Percentiles rank a stretch among this genome's conserved stretches.
Evolutionary conservation across 2,888 invertebrate species (phyloP).

Genomic region (Piscicola geometra): DNA sequence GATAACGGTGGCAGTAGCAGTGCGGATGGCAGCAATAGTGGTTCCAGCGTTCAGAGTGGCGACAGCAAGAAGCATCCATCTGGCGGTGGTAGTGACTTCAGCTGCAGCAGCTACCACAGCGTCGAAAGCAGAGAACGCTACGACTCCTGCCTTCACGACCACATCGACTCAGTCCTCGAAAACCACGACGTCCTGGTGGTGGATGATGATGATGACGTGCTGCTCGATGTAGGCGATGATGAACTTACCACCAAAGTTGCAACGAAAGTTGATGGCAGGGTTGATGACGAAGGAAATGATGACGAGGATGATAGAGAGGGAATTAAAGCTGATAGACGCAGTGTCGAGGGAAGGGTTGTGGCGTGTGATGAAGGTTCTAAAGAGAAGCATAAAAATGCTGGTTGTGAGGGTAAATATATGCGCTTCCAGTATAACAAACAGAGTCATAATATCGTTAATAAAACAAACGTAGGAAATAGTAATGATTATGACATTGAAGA

Average conservation of each 20-base stretch:
- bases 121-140: constrained; percentile 10
- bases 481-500: not conserved
- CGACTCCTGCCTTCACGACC: constrained; percentile 2
- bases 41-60: not conserved
- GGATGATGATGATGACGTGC: not conserved
- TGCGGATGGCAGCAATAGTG: not conserved
- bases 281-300: too few species aligned
- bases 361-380: too few species aligned
- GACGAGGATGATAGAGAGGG: too few species aligned
- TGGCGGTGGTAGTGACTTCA: not conserved
- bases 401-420: not conserved
- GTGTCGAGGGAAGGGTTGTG: too few species aligned
- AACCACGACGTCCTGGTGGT: not conserved
- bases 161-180: constrained; percentile 4
- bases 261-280: too few species aligned
- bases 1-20: not conserved
- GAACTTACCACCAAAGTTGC: too few species aligned
- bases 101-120: not conserved
- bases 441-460: not conserved
- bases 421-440: constrained; percentile 1
- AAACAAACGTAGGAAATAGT: not conserved
- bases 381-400: not conserved
- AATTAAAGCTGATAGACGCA: too few species aligned
- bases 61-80: not conserved
- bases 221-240: too few species aligned